These are phyloP conservation scores for Clusia tigrina DNA, from an alignment of 2,888 invertebrate genomes.

Conservation along the genomic window DNA sequence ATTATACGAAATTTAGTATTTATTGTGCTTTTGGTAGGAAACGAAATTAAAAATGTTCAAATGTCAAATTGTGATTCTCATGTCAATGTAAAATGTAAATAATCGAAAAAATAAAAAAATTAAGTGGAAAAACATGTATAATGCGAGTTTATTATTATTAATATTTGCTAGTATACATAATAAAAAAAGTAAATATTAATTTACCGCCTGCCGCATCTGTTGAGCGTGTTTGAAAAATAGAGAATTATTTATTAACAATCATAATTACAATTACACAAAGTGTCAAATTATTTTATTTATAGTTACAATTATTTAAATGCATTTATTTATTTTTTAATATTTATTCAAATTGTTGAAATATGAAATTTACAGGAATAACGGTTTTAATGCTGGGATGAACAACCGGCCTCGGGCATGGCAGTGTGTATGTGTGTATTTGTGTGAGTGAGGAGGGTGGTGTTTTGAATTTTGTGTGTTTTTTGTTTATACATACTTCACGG, in stretches of 20 bases:
- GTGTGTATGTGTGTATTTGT: constrained; percentile 3
- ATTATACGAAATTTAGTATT: neutral
- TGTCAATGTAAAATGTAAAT: constrained; percentile 5
- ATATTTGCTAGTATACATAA: neutral
- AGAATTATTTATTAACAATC: constrained; percentile 42
- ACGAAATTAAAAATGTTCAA: constrained; percentile 8
- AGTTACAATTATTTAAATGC: neutral
- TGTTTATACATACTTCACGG: no score
- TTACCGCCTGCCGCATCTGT: constrained; percentile 63
- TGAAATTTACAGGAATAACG: neutral
- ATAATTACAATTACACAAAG: constrained; percentile 16
- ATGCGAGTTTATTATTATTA: constrained; percentile 2
- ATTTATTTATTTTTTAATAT: neutral
- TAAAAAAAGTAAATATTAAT: constrained; percentile 32
- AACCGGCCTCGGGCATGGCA: constrained; percentile 7
- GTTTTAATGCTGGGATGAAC: constrained; percentile 17
- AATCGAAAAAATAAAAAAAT: constrained; percentile 4
- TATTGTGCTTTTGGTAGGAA: constrained; percentile 7
- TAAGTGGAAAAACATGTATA: neutral
- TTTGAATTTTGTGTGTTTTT: neutral
- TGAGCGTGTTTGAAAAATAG: constrained; percentile 52
- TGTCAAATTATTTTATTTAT: neutral
- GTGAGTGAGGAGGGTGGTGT: no score
- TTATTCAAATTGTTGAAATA: neutral
- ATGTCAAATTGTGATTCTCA: constrained; percentile 13